These are phyloP conservation scores for Drosophila infuscata DNA, from an alignment of 2,888 invertebrate genomes.

Conservation along the genomic window DNA sequence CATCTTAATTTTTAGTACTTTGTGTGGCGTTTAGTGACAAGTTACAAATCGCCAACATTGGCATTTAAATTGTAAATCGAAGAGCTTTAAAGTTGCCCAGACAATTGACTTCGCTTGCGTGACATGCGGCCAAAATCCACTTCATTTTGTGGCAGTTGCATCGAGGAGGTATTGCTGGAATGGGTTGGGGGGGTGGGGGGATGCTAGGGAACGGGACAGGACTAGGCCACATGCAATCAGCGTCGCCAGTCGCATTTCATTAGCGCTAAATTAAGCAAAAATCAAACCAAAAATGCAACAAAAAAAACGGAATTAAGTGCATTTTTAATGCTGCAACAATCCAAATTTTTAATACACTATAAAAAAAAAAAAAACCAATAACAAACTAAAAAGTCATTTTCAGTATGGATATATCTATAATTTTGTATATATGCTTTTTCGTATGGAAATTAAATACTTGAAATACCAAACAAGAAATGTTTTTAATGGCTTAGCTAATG, in stretches of 20 bases:
- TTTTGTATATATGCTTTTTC: not conserved
- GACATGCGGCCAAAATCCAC: slow-evolving; percentile 66
- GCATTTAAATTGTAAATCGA: slow-evolving; percentile 77
- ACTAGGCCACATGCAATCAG: slow-evolving; percentile 75
- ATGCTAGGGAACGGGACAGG: slow-evolving; percentile 23
- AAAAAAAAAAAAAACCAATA: too few species aligned
- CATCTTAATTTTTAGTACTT: not conserved
- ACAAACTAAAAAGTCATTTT: not conserved
- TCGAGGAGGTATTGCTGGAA: not conserved
- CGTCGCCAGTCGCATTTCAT: slow-evolving; percentile 70
- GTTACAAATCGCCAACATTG: slow-evolving; percentile 77
- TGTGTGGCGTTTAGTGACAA: slow-evolving; percentile 55
- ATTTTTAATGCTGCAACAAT: not conserved
- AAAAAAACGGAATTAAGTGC: slow-evolving; percentile 8
- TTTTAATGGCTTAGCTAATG: slow-evolving; percentile 7
- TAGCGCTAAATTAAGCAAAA: slow-evolving; percentile 77
- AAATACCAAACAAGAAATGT: not conserved
- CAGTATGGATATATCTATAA: not conserved
- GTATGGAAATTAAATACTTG: not conserved
- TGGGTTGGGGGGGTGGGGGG: not conserved
- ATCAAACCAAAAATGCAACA: slow-evolving; percentile 50
- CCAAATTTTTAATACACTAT: slow-evolving; percentile 1
- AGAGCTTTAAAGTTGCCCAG: slow-evolving; percentile 70
- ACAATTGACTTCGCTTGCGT: slow-evolving; percentile 75
- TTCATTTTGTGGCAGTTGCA: slow-evolving; percentile 47